A percentile compares a stretch with the other conserved stretches of the same genome.
These are phyloP conservation scores for Mimachlamys varia DNA, from an alignment of 2,888 invertebrate genomes.

Conservation along the genomic window DNA sequence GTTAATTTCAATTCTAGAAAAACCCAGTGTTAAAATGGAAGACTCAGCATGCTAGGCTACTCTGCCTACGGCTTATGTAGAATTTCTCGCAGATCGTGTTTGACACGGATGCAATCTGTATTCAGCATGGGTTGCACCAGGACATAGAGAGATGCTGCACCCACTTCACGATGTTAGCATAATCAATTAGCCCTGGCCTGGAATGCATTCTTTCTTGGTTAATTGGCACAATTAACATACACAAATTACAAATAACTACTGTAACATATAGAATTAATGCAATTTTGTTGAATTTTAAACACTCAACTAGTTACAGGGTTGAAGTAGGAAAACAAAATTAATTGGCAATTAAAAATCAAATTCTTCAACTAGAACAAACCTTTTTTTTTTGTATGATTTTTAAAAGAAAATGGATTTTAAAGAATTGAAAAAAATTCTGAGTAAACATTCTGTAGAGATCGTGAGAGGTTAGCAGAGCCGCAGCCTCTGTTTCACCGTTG, in stretches of 20 bases:
- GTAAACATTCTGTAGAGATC: neutral
- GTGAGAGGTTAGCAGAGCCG: neutral
- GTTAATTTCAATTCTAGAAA: too few species aligned
- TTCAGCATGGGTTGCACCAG: neutral
- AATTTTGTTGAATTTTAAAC: slow-evolving; percentile 1
- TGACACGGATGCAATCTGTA: neutral
- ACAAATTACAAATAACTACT: slow-evolving; percentile 31
- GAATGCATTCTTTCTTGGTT: slow-evolving; percentile 20
- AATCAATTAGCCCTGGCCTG: neutral
- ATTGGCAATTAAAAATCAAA: slow-evolving; percentile 31
- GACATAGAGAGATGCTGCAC: slow-evolving; percentile 2
- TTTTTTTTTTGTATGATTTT: neutral
- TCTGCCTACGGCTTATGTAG: neutral
- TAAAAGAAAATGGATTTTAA: slow-evolving; percentile 13
- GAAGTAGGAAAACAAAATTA: slow-evolving; percentile 34
- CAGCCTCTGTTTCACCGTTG: neutral
- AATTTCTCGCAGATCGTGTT: neutral
- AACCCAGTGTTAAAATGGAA: neutral
- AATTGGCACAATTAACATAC: slow-evolving; percentile 36
- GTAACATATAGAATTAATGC: slow-evolving; percentile 32
- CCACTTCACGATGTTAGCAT: slow-evolving; percentile 21
- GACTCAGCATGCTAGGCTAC: neutral
- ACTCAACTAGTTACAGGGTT: slow-evolving; percentile 31
- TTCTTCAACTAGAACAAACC: slow-evolving; percentile 16
- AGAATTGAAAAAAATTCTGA: neutral